Evolutionary conservation across 2,888 invertebrate species (phyloP).

Genomic region (Chymomyza fuscimana): DNA sequence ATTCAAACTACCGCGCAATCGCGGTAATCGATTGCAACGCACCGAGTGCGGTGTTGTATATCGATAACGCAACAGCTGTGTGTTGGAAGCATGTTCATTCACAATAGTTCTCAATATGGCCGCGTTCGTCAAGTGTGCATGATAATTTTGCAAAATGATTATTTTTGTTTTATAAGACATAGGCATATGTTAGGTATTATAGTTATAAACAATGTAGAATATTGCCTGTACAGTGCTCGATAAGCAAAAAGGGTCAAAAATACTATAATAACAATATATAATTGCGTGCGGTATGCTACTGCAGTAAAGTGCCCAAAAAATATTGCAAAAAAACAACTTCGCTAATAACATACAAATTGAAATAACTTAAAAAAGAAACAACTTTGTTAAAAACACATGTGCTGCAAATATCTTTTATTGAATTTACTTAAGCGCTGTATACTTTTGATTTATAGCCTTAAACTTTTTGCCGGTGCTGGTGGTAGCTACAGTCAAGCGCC

Average conservation of each 20-base stretch:
- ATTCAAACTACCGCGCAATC: not conserved
- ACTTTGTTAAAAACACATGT: not conserved
- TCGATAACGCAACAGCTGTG: conserved; percentile 59
- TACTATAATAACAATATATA: not conserved
- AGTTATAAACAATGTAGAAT: not conserved
- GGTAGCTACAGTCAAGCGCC: not conserved
- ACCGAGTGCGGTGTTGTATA: conserved; percentile 15
- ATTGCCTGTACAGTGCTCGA: not conserved
- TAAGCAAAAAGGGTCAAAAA: not conserved
- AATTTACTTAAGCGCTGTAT: not conserved
- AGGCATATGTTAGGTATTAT: conserved; percentile 1
- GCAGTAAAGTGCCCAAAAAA: not conserved
- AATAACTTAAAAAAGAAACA: not conserved
- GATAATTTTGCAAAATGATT: conserved; percentile 33
- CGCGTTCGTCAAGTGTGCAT: conserved; percentile 32
- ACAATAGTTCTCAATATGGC: conserved; percentile 48
- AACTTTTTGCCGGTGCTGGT: not conserved
- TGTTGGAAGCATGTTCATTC: conserved; percentile 60
- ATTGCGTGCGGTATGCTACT: not conserved
- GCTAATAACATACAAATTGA: not conserved
- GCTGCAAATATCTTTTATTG: not conserved
- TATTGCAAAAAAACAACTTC: not conserved
- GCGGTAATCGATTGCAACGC: not conserved
- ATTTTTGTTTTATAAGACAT: conserved; percentile 9
- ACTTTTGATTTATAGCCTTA: not conserved